Evolutionary conservation across 2,797 vertebrate species (phyloP), one percentile per base, ranked within the genome.

Genomic region (Rhinogobio ventralis): DNA sequence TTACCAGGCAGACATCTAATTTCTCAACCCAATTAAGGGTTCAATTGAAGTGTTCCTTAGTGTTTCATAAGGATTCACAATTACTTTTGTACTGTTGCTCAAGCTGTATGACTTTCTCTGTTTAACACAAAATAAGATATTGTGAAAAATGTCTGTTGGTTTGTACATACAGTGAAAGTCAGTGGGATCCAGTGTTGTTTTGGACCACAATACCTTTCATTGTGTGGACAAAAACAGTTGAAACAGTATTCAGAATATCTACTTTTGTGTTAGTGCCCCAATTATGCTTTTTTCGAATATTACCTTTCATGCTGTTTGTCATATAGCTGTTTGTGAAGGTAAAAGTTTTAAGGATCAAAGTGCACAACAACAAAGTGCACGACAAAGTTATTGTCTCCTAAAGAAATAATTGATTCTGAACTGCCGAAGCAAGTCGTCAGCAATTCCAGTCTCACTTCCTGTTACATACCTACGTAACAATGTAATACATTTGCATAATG

Each of bases 1-100:
- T 88, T 94, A 92, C 91, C 92, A 91, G 90, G 93, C 88, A 91
- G 90, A 92, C 89, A 89, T 90, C 88, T 67, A 7, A 19, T 67
- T 67, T 67, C 64, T 67, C 64, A 33, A 36, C 30, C 3, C 0
- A 33, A 6, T 67, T 25, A 62, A 11, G 23, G n/a, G 19, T 57
- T 57, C 55, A 57, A 10, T 0, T 39, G 4, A 62, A 62, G 13
- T 23, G 33, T 78, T 90, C 87, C 91, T 93, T 93, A 94, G 4
- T 11, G 4, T 39, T 67, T 69, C 13, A 45, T 14, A 45, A 25
- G 2, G 10, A 7, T 15, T 46, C 68, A 25, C 13, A 2, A 71
- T 46, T 71, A 25, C 23, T 10, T 4, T 30, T 64, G 25, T 1
- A 4, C 8, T 17, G 7, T n/a, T 42, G 5, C 13, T 46, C 7